Percentiles rank a stretch among this genome's conserved stretches.
phyloP scores from a whole-genome alignment of 2,888 invertebrate species.

The Hypselothyrea guttata region DNA sequence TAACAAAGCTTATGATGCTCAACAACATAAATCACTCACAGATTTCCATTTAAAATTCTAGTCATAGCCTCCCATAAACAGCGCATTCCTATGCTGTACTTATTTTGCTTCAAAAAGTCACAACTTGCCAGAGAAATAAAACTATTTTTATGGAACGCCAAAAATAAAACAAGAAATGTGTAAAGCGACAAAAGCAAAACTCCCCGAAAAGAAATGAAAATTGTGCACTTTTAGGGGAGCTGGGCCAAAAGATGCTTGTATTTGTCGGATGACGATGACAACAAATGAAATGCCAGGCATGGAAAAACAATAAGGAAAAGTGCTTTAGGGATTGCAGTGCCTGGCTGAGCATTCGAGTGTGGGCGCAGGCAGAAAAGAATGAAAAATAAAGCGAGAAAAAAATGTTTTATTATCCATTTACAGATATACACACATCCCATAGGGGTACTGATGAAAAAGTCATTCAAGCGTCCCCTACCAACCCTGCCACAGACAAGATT shows the following conservation, averaged over 20 bases:
- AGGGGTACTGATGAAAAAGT: background rate
- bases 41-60: constrained; percentile 6
- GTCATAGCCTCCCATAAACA: constrained; percentile 38
- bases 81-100: constrained; percentile 4
- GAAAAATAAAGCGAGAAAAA: constrained; percentile 12
- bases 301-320: constrained; percentile 62
- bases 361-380: background rate
- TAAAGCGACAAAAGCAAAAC: constrained; percentile 18
- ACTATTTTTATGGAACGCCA: constrained; percentile 8
- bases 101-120: no score
- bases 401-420: constrained; percentile 10
- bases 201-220: constrained; percentile 21
- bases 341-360: constrained; percentile 23
- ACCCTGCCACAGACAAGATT: background rate
- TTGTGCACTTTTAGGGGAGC: constrained; percentile 26
- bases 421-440: background rate
- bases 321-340: constrained; percentile 45
- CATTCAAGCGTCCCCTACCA: constrained; percentile 3
- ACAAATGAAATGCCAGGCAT: constrained; percentile 14
- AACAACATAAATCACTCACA: background rate
- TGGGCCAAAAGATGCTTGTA: no score
- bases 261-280: constrained; percentile 12
- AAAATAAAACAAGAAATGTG: constrained; percentile 46
- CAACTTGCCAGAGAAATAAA: background rate
- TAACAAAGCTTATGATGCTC: no score